Evolutionary conservation across 2,797 vertebrate genomes (phyloP), one percentile per base, ranked within the genome.

Genomic region (Miichthys miiuy): DNA sequence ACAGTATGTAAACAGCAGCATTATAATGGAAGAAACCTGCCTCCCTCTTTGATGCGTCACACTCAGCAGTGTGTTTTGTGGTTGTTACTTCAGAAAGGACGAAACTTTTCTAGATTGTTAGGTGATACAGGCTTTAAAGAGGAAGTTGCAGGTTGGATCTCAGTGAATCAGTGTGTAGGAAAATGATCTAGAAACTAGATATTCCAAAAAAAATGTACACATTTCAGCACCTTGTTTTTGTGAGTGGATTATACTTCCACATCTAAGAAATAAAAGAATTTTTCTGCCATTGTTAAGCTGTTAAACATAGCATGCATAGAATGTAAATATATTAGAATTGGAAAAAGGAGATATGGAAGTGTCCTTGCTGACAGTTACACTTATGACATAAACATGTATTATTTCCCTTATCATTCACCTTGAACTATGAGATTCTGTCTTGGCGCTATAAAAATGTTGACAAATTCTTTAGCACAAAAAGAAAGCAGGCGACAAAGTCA

Each of bases 1-100:
- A 21, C 64, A 58, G 74, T 68, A 27, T 82, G 80, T 79, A 81
- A 88, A 81, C 82, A 83, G 47, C 41, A 42, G 48, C 0, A n/a
- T 23, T 62, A 7, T 65, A 78, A 83, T 78, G 64, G 72, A 85
- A 62, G 21, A 38, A 74, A 74, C 38, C 71, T 44, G 57, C 27
- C 41, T n/a, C n/a, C 57, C 16, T 44, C 44, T 79, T 42, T 77
- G 61, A 67, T 79, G 38, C 17, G 0, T 79, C 57, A 61, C 16
- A 25, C 46, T 38, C 58, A 60, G 30, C n/a, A 48, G n/a, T 61
- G n/a, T 17, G 16, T 47, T 38, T 6, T 51, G 25, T 41, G n/a
- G 23, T 34, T 65, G n/a, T 63, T 56, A 11, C 34, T 30, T n/a
- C 48, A 61, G 58, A 55, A 13, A 71, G 42, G 25, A 62, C 34